Evolutionary conservation across 2,113 vertebrate species (phyloP).

Genomic region (Cariama cristata): DNA sequence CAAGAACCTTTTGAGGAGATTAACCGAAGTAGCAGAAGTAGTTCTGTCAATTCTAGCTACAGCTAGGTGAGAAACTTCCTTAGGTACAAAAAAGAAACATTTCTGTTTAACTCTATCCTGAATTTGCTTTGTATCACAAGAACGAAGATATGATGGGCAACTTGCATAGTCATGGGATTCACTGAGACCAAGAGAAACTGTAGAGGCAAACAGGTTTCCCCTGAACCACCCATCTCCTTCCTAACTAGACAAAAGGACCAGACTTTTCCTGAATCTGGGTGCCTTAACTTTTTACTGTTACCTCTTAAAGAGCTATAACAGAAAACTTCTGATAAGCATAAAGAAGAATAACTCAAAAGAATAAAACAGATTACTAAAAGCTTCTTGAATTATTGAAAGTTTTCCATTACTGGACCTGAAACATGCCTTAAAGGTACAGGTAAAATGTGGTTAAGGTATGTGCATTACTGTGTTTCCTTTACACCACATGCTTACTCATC

Average conservation of each 20-base stretch:
- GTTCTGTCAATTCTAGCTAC: neutral
- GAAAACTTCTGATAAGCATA: neutral
- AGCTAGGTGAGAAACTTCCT: neutral
- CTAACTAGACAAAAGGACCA: neutral
- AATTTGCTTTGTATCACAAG: neutral
- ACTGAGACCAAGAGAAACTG: neutral
- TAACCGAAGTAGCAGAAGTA: constrained; percentile 1
- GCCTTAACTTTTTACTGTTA: neutral
- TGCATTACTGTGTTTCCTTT: neutral
- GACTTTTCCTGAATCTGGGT: neutral
- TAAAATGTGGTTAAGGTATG: neutral
- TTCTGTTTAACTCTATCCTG: neutral
- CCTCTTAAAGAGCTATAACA: neutral
- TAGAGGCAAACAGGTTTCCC: neutral
- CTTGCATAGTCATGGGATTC: neutral
- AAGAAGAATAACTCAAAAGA: neutral
- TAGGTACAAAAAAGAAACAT: neutral
- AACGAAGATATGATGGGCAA: neutral
- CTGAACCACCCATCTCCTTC: neutral
- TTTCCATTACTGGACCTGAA: neutral
- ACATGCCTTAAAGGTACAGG: neutral
- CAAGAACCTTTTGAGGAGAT: neutral
- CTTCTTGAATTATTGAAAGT: neutral
- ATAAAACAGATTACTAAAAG: neutral
- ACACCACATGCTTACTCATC: neutral